phyloP scores from a whole-genome alignment of 2,113 vertebrate species.

The Cacatua alba region DNA sequence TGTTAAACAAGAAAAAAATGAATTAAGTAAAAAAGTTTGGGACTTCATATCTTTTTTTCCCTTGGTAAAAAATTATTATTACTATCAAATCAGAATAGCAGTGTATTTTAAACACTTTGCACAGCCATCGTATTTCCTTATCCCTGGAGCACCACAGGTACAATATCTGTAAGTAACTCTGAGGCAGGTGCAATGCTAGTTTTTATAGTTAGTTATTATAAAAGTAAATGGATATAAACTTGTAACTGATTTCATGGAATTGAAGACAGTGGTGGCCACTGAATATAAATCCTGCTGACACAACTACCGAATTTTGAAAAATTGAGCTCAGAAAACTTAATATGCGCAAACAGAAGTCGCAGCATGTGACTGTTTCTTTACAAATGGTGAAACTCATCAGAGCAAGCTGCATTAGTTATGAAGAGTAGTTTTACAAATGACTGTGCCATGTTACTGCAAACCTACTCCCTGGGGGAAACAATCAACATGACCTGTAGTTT shows the following conservation, averaged over 20 bases:
- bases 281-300: background rate
- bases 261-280: background rate
- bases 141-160: background rate
- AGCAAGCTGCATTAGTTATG: background rate
- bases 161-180: background rate
- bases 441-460: background rate
- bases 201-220: background rate
- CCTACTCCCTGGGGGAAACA: background rate
- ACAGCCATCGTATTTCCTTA: background rate
- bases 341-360: background rate
- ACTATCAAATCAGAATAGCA: background rate
- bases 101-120: background rate
- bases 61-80: background rate
- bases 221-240: background rate
- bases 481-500: background rate
- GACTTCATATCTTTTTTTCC: background rate
- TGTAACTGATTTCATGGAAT: background rate
- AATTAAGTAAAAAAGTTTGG: background rate
- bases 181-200: background rate
- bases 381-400: slow-evolving; percentile 1
- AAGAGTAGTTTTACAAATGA: slow-evolving; percentile 28
- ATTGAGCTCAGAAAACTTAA: background rate
- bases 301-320: background rate
- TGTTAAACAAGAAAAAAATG: background rate
- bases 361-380: background rate